These are phyloP conservation scores for Tetropium fuscum DNA, from an alignment of 2,888 invertebrate species.

Conservation along the genomic window DNA sequence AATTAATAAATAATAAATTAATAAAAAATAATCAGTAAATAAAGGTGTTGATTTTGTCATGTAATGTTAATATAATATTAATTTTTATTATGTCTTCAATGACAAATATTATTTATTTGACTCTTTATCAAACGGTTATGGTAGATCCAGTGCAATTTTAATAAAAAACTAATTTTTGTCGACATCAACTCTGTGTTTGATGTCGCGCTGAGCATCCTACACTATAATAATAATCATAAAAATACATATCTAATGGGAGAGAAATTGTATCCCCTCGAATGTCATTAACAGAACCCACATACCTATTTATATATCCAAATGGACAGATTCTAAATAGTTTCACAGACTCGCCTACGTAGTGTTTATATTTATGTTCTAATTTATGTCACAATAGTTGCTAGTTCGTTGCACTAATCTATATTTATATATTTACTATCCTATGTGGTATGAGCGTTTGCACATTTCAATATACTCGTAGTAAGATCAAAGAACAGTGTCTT, in stretches of 20 bases:
- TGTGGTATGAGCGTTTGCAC: background rate
- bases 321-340: constrained; percentile 22
- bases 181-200: too few relatives aligned
- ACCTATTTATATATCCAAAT: constrained; percentile 22
- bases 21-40: too few relatives aligned
- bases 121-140: too few relatives aligned
- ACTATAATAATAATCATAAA: too few relatives aligned
- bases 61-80: too few relatives aligned
- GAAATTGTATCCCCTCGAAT: background rate
- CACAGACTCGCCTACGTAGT: constrained; percentile 21
- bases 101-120: too few relatives aligned
- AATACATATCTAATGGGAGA: background rate
- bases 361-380: constrained; percentile 17
- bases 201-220: too few relatives aligned
- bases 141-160: too few relatives aligned
- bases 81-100: too few relatives aligned
- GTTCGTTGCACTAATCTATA: constrained; percentile 50
- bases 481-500: background rate
- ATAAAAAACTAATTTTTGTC: too few relatives aligned
- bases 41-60: too few relatives aligned
- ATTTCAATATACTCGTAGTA: constrained; percentile 1
- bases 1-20: too few relatives aligned
- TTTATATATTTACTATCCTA: constrained; percentile 27
- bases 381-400: constrained; percentile 25
- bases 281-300: constrained; percentile 7